Evolutionary conservation across 1,140 invertebrate genomes (phyloP), one percentile per base, ranked within the genome.

Genomic region (Orius insidiosus): DNA sequence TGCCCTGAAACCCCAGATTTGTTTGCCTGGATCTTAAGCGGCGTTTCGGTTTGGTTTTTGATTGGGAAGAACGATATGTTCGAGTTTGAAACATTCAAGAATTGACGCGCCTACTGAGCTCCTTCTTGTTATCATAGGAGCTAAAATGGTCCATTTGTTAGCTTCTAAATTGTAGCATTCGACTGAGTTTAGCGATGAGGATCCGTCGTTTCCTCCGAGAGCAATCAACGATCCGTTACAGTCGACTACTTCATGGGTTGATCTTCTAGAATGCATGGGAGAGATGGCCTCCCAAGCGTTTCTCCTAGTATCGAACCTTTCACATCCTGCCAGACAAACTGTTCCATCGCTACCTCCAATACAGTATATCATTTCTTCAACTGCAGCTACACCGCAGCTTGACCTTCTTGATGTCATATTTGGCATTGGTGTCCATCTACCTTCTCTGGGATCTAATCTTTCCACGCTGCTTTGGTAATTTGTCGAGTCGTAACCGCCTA

Each of bases 381-480:
- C 56, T 24, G 72, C 65, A 5, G 73, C 72, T 3, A 77, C 74
- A 0, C 75, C 75, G 48, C 73, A 75, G 55, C 71, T 74, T 45
- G 70, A 73, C 40, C 76, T 56, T 13, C 72, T 57, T 5, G 69
- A 70, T 3, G 67, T 68, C 71, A 78, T 74, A 6, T 70, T 67
- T 5, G 72, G 72, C 36, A 78, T 65, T 1, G 68, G 61, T 16
- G 62, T 61, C 74, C 74, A 78, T 50, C 66, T 65, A 2, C 74
- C 70, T 44, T 68, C 67, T 30, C 76, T 54, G 0, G 76, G 76
- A 60, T 80, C 76, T 32, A 75, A 68, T 24, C 74, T 63, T 57
- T 80, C 77, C 11, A 78, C 75, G 38, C 70, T 74, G 9, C 73
- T 71, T 59, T 76, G 74, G 54, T 78, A 77, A 57, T 75, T 78